phyloP scores from a whole-genome alignment of 2,888 invertebrate genomes.

The Thymelicus acteon region DNA sequence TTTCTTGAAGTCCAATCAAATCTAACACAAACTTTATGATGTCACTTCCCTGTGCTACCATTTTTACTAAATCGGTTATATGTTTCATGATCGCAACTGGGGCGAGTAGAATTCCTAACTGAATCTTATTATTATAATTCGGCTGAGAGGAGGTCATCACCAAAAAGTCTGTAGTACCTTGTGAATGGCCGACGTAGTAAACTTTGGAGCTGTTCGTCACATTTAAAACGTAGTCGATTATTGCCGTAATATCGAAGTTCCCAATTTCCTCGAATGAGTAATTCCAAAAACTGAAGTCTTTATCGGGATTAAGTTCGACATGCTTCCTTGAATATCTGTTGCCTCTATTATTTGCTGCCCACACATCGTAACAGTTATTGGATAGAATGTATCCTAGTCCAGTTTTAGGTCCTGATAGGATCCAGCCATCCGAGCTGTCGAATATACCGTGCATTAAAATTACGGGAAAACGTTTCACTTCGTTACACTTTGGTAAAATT shows the following conservation, averaged over 20 bases:
- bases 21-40: slow-evolving; percentile 56
- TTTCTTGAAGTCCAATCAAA: slow-evolving; percentile 84
- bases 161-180: slow-evolving; percentile 85
- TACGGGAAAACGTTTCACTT: slow-evolving; percentile 44
- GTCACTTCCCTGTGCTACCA: slow-evolving; percentile 49
- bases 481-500: slow-evolving; percentile 54
- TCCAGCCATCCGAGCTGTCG: slow-evolving; percentile 56
- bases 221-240: slow-evolving; percentile 62
- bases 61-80: slow-evolving; percentile 60
- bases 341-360: slow-evolving; percentile 79
- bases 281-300: slow-evolving; percentile 72
- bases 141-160: slow-evolving; percentile 78
- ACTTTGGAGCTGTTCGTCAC: slow-evolving; percentile 78
- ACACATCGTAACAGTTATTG: slow-evolving; percentile 78
- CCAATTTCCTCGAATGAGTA: slow-evolving; percentile 89
- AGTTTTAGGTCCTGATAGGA: slow-evolving; percentile 62
- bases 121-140: slow-evolving; percentile 83
- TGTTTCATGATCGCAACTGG: slow-evolving; percentile 84
- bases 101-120: slow-evolving; percentile 77
- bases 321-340: slow-evolving; percentile 85
- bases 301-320: slow-evolving; percentile 57
- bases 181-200: slow-evolving; percentile 88
- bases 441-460: slow-evolving; percentile 58
- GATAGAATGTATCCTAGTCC: slow-evolving; percentile 63
- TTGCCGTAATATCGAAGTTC: slow-evolving; percentile 87